These are phyloP conservation scores for Clepsis dumicolana DNA, from an alignment of 2,888 invertebrate genomes.

Conservation along the genomic window DNA sequence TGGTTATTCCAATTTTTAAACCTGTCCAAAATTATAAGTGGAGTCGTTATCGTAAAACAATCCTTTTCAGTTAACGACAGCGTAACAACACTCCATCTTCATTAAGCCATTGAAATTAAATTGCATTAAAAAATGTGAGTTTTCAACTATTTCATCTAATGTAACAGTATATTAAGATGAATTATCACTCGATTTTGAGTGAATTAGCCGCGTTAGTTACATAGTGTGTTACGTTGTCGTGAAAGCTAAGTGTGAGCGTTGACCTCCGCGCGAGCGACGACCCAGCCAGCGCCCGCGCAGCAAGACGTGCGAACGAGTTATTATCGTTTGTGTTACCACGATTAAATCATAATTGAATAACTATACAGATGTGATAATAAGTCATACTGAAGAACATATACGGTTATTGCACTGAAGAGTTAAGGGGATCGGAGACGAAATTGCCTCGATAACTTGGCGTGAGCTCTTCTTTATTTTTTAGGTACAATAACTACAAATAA, in stretches of 20 bases:
- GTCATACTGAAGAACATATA: neutral
- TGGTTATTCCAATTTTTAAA: no score
- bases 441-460: neutral
- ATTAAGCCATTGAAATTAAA: slow-evolving; percentile 11
- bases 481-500: no score
- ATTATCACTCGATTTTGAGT: slow-evolving; percentile 10
- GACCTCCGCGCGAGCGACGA: slow-evolving; percentile 81
- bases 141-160: slow-evolving; percentile 8
- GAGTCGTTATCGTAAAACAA: neutral
- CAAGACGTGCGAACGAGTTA: slow-evolving; percentile 27
- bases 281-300: slow-evolving; percentile 58
- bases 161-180: slow-evolving; percentile 20
- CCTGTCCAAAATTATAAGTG: neutral
- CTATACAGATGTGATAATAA: slow-evolving; percentile 1
- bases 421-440: neutral
- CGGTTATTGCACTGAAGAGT: neutral
- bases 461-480: no score
- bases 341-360: slow-evolving; percentile 28
- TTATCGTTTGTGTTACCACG: slow-evolving; percentile 19
- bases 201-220: slow-evolving; percentile 33
- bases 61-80: neutral
- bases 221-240: slow-evolving; percentile 51
- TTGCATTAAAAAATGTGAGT: neutral
- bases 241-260: slow-evolving; percentile 63
- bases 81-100: neutral